Evolutionary conservation across 2,113 vertebrate genomes (phyloP).

Genomic region (Merops nubicus): DNA sequence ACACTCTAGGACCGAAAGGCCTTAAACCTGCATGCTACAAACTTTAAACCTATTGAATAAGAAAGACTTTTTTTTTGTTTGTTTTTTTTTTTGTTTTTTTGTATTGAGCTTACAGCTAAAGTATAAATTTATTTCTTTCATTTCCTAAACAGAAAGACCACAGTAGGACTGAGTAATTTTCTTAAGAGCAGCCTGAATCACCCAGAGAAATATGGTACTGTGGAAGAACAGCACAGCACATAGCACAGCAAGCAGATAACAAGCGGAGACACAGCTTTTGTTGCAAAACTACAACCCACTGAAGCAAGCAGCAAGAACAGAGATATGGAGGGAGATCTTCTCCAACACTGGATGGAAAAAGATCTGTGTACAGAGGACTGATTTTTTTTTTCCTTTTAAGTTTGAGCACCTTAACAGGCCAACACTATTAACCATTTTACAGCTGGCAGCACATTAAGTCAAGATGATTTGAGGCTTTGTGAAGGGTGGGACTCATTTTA

Average conservation of each 20-base stretch:
- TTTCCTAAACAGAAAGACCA: not conserved
- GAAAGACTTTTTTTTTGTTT: not conserved
- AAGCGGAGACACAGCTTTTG: not conserved
- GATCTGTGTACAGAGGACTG: not conserved
- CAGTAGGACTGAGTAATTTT: not conserved
- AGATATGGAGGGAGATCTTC: not conserved
- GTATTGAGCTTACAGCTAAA: not conserved
- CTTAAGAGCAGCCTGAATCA: not conserved
- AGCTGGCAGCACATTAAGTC: not conserved
- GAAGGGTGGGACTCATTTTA: rapidly evolving
- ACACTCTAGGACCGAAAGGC: not conserved
- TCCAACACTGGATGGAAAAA: not conserved
- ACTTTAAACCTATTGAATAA: no score
- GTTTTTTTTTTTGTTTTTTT: not conserved
- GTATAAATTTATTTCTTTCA: not conserved
- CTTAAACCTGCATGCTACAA: not conserved
- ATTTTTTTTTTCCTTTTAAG: not conserved
- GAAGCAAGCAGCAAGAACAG: not conserved
- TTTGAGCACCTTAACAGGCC: not conserved
- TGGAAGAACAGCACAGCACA: not conserved
- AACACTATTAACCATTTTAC: not conserved
- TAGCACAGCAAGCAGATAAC: not conserved
- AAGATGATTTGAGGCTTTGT: not conserved
- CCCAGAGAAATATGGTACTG: not conserved
- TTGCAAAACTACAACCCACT: not conserved